Base-by-base conservation (phyloP, 2,888 invertebrate genomes). In the Hedya salicella region DNA sequence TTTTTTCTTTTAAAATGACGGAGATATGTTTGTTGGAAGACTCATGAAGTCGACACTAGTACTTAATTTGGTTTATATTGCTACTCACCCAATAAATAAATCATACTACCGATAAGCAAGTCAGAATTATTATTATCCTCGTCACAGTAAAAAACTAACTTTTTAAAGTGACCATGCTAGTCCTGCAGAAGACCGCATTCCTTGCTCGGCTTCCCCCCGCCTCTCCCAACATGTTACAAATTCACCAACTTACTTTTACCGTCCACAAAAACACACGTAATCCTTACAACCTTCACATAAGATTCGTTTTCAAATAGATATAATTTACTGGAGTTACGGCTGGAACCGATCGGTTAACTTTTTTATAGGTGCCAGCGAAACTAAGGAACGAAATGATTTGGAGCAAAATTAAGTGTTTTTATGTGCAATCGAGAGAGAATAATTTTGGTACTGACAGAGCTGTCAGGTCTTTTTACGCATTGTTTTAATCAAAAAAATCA, bases 331-430 rank as follows among this genome's bases (percentile, higher is more conserved):
- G 39, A 19, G 17, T 56, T 36, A 39, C 40, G 21, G 11, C 14
- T 8, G 16, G 54, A 61, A 66, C 48, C 79, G 82, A 86, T 85
- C 80, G 81, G 78, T 76, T 82, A 86, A 78, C 81, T 88, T 88
- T 87, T 89, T 89, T 85, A 79, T 77, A 78, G 53, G 46, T 62
- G 52, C 50, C 83, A 75, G 80, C 85, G 80, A 87, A 88, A 88
- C 87, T 84, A 82, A 85, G 88, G 86, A 88, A 88, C 88, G 86
- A 89, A 89, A 89, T 90, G 88, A 90, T 89, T 89, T 81, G 82
- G 86, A 81, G 85, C 81, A 87, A 88, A 59, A 88, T 87, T 87
- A 85, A 83, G 80, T 81, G 81, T 82, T 82, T 61, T 60, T 54
- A 78, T 77, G 78, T 78, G 73, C 79, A 79, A 78, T 73, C 72